phyloP scores from a whole-genome alignment of 1,140 invertebrate genomes.

The Pogonognathellus flavescens region DNA sequence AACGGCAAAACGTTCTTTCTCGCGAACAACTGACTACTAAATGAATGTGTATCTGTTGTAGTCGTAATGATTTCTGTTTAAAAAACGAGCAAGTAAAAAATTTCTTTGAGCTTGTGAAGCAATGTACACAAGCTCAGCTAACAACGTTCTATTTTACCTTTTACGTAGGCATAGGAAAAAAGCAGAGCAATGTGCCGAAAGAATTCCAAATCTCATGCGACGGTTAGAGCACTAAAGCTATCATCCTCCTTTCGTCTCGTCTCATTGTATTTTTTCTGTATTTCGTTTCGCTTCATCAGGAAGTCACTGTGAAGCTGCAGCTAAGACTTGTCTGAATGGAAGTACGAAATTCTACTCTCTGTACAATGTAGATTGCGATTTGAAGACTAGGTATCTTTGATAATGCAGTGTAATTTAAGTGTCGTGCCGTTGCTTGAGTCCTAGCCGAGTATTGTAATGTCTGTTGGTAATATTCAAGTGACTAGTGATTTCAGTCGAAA shows the following conservation, averaged over 20 bases:
- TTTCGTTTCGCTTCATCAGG: conserved; percentile 51
- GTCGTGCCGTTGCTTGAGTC: not conserved
- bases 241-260: conserved; percentile 50
- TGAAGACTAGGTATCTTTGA: not conserved
- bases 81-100: not conserved
- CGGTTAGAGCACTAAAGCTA: conserved; percentile 36
- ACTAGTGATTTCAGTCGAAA: conserved; percentile 23
- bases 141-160: not conserved
- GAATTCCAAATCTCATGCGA: conserved; percentile 33
- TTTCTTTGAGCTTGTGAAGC: not conserved
- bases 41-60: conserved; percentile 12
- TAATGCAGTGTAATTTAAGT: not conserved
- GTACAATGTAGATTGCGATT: not conserved
- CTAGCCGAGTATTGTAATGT: not conserved
- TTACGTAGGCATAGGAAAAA: not conserved
- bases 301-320: conserved; percentile 36
- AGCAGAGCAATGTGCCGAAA: conserved; percentile 43
- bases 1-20: conserved; percentile 15
- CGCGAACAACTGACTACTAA: not conserved
- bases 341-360: not conserved
- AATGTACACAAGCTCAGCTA: not conserved
- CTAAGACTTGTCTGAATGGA: conserved; percentile 16
- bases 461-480: not conserved
- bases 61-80: not conserved
- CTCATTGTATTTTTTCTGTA: conserved; percentile 42